Base-by-base conservation (phyloP, 1,140 invertebrate species). In the Drosophila auraria region DNA sequence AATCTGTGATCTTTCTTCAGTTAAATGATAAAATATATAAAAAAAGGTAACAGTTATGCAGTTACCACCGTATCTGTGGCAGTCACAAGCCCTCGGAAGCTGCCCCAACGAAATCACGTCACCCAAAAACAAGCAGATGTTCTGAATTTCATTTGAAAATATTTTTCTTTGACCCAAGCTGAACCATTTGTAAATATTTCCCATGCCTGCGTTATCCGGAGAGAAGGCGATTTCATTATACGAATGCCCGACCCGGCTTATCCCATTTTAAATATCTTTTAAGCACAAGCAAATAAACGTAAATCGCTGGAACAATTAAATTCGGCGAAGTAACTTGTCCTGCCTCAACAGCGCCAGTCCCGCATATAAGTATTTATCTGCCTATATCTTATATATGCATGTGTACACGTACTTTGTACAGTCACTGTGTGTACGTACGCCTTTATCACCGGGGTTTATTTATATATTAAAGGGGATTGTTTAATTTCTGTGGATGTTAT, bases 391-490 rank as follows among this genome's bases (percentile, higher is more conserved):
- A 33, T 44, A 17, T 66, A 14, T 20, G 17, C 36, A 27, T 20
- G 15, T 40, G 38, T 30, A 7, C 51, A 15, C 33, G 7, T 56
- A 56, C 33, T 65, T 3, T 65, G 40, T 25, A 20, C 40, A 33
- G 53, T 27, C 60, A 17, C 33, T 56, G 54, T 54, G 30, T 63
- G 65, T 40, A 12, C 56, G 50, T 74, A 50, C 47, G 56, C 17
- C 40, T 63, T 72, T 72, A 57, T 61, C 71, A 66, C 79, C 75
- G 54, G 27, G 56, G 47, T 70, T 80, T 80, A 89, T 83, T 83
- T 87, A 76, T 80, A 77, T 80, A 74, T 86, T 74, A 72, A 54
- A 42, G 72, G 60, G 54, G 69, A 77, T 87, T 87, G 78, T 84
- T 83, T 61, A 78, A 83, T 81, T 69, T 68, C 44, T 62, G 54